phyloP scores from a whole-genome alignment of 1,140 invertebrate genomes.

The Microplitis demolitor region DNA sequence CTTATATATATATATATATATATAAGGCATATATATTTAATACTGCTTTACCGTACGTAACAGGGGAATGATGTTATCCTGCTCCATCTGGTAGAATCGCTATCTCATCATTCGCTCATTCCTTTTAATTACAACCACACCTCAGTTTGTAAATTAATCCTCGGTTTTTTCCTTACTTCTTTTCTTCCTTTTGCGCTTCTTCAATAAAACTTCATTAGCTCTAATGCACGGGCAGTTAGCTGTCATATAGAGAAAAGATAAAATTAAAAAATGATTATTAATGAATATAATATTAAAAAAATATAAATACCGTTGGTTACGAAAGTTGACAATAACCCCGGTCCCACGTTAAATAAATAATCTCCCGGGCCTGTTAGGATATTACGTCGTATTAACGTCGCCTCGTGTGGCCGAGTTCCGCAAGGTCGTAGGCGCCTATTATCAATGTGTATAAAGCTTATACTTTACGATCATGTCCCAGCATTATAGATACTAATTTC shows the following conservation, averaged over 20 bases:
- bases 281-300: neutral
- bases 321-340: neutral
- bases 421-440: constrained; percentile 21
- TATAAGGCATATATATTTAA: too few species aligned
- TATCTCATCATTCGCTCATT: neutral
- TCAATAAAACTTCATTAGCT: too few species aligned
- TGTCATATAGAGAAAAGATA: too few species aligned
- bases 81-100: neutral
- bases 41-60: too few species aligned
- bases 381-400: neutral
- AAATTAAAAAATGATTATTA: neutral
- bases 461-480: constrained; percentile 19
- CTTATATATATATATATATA: constrained; percentile 14
- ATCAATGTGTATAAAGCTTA: constrained; percentile 23
- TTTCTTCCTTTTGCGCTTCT: neutral
- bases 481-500: constrained; percentile 10
- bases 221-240: too few species aligned
- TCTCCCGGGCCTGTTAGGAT: neutral
- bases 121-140: constrained; percentile 19
- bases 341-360: neutral
- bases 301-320: neutral
- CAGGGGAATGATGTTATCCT: constrained; percentile 14
- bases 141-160: neutral
- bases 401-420: constrained; percentile 13
- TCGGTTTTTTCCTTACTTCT: neutral